Base-by-base conservation (phyloP, 2,888 invertebrate genomes). In the Ditylenchus weischeri region DNA sequence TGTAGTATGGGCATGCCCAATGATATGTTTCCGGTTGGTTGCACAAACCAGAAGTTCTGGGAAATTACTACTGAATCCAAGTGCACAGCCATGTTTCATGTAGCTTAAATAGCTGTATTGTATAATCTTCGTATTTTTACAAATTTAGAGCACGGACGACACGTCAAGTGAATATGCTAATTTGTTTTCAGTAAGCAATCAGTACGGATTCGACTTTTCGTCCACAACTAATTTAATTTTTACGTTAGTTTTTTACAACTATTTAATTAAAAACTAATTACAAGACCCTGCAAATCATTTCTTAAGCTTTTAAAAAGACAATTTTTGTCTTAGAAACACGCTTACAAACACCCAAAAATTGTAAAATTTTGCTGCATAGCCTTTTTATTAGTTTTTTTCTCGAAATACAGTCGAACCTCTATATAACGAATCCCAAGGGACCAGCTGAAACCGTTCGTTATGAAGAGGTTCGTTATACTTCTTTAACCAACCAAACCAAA, bases 1-100 rank as follows among this genome's bases (percentile, higher is more conserved):
- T 50, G 50, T 50, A 21, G n/a, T 21, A 18, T 19, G 21, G 50
- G 50, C 21, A 19, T 19, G 18, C 50, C 50, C 18, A 50, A 50
- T 50, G 50, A 50, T 50, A 50, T 50, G 50, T 50, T 50, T 50
- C 50, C 50, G 5, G 6, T 50, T 18, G 21, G 50, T 50, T 50
- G 50, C 50, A 50, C 18, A 5, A 19, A 18, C n/a, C n/a, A 50
- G 50, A 18, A 50, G 50, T 50, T 50, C 50, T 50, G 50, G 50
- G 50, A 50, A 21, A 50, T 2, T 21, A 21, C 50, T 21, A 50
- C 50, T 2, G 50, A 50, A 21, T 19, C 50, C n/a, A 50, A 50
- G 6, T 50, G 50, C 50, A 21, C n/a, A 50, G 50, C 18, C 18
- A 50, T 50, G 18, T 50, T 50, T 50, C 21, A 50, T 50, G 50